These are phyloP conservation scores for Cheilosia vernalis DNA, from an alignment of 2,888 invertebrate species.

Conservation along the genomic window DNA sequence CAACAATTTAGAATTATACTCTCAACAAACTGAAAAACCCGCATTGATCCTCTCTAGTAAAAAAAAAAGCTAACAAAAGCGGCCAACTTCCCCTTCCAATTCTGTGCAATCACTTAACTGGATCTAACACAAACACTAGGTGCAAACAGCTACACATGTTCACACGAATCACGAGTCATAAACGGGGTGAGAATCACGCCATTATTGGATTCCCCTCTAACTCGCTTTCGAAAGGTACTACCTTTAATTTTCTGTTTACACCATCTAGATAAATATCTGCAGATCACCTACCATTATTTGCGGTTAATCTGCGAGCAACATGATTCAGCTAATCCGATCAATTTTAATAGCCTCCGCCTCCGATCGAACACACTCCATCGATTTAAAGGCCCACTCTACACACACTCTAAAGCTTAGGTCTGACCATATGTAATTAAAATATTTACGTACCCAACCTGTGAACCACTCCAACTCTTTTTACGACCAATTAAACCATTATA, in stretches of 20 bases:
- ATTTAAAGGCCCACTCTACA: constrained; percentile 17
- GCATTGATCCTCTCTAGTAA: no score
- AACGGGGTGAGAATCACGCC: no score
- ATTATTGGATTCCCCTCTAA: no score
- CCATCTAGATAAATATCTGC: constrained; percentile 2
- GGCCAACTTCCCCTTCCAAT: no score
- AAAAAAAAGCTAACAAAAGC: no score
- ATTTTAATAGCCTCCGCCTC: neutral
- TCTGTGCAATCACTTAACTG: no score
- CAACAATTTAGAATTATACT: no score
- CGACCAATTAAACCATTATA: constrained; percentile 37
- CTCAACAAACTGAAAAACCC: no score
- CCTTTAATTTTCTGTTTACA: neutral
- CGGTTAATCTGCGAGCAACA: neutral
- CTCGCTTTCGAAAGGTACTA: neutral
- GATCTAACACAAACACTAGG: no score
- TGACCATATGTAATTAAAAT: constrained; percentile 47
- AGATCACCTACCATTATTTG: neutral
- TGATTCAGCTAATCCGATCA: constrained; percentile 7
- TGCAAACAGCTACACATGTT: no score
- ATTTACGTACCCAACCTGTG: constrained; percentile 44
- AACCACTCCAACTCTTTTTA: constrained; percentile 7
- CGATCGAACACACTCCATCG: constrained; percentile 7
- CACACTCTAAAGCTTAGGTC: constrained; percentile 5
- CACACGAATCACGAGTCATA: no score